Evolutionary conservation across 2,888 invertebrate species (phyloP).

Genomic region (Drepanosiphum platanoidis): DNA sequence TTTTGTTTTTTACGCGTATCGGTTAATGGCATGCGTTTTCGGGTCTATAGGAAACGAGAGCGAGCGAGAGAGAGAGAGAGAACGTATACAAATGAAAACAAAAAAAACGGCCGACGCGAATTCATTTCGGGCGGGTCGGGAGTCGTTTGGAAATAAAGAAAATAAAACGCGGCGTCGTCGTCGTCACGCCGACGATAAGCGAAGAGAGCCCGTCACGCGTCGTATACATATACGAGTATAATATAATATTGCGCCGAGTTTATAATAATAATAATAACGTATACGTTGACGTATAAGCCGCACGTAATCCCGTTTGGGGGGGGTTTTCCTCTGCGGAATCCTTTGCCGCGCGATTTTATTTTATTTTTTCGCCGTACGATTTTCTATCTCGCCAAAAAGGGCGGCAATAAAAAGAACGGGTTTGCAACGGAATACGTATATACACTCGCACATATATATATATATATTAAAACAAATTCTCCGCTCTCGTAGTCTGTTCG

Average conservation of each 20-base stretch:
- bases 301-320: background rate
- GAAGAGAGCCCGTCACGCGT: background rate
- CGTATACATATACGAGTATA: background rate
- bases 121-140: too few species aligned
- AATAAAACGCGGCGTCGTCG: background rate
- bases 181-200: background rate
- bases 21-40: background rate
- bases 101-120: background rate
- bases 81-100: too few species aligned
- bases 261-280: background rate
- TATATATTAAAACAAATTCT: background rate
- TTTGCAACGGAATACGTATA: background rate
- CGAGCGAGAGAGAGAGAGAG: too few species aligned
- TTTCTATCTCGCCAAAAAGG: background rate
- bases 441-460: background rate
- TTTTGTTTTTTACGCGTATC: background rate
- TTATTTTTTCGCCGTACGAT: background rate
- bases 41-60: background rate
- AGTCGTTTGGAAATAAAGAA: slow-evolving; percentile 10
- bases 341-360: background rate
- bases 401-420: background rate
- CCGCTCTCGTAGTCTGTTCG: background rate
- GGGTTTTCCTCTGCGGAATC: background rate
- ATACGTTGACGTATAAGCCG: background rate
- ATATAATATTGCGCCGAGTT: background rate